A percentile compares a stretch with the other conserved stretches of the same genome.
phyloP scores from a whole-genome alignment of 2,797 vertebrate species.

The Taenioides sp. region DNA sequence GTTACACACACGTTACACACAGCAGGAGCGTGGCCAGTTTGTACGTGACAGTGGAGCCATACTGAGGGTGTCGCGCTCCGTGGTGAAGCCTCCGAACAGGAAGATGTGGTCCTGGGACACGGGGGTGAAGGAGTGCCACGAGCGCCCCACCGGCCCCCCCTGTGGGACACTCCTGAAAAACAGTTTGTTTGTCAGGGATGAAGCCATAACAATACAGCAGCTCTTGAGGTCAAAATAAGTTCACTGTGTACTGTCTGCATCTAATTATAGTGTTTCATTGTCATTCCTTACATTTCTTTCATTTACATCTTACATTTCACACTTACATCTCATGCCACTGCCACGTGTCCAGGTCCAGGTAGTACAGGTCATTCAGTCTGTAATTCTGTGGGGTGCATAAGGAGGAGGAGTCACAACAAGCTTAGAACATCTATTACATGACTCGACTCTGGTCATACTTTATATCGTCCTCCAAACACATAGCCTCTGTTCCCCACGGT shows the following conservation, averaged over 20 bases:
- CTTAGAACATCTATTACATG: not conserved
- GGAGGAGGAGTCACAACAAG: not conserved
- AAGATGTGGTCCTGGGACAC: constrained; percentile 92
- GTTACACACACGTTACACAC: not conserved
- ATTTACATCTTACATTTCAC: no score
- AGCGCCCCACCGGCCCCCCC: constrained; percentile 86
- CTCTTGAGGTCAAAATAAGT: no score
- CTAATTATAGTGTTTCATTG: no score
- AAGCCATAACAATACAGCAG: no score
- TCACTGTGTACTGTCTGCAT: no score
- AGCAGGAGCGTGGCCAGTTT: not conserved
- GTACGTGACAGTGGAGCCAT: constrained; percentile 59
- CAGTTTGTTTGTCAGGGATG: no score
- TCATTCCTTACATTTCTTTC: no score
- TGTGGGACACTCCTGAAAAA: constrained; percentile 76
- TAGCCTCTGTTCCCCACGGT: constrained; percentile 89
- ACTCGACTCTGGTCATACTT: constrained; percentile 69
- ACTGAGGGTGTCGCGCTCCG: constrained; percentile 92
- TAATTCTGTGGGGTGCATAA: constrained; percentile 77
- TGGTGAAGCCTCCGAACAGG: constrained; percentile 96
- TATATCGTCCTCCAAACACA: constrained; percentile 93
- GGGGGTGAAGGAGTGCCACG: constrained; percentile 92
- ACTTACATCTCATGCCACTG: constrained; percentile 92
- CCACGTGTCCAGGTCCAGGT: constrained; percentile 92
- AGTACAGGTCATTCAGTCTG: constrained; percentile 93